Conservation (phyloP, 2,888 invertebrate genomes). For the Polylopha cassiicola region DNA sequence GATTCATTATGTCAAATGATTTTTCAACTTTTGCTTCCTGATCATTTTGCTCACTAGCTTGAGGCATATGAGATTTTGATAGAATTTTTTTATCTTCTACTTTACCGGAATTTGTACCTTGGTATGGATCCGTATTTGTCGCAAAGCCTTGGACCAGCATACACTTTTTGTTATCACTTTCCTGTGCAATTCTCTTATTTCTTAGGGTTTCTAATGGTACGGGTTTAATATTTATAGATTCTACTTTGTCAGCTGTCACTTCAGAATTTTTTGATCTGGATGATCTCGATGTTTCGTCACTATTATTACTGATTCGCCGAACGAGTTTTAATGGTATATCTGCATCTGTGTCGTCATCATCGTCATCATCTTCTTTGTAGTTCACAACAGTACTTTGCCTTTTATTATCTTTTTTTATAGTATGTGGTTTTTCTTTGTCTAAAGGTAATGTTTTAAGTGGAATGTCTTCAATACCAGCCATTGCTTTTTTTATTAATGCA, state of each 20-base stretch:
- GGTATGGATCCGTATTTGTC: too few species aligned
- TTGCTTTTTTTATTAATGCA: constrained; percentile 65
- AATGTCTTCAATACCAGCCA: constrained; percentile 59
- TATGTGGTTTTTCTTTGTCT: constrained; percentile 28
- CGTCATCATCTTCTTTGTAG: constrained; percentile 1
- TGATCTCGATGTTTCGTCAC: constrained; percentile 26
- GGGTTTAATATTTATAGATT: constrained; percentile 1
- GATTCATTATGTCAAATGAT: constrained; percentile 63
- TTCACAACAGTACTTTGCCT: constrained; percentile 7
- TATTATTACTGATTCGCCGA: constrained; percentile 31
- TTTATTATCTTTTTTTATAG: constrained; percentile 15
- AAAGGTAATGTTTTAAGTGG: constrained; percentile 32
- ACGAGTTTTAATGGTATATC: constrained; percentile 35
- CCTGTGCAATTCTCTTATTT: constrained; percentile 25
- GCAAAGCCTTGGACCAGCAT: too few species aligned
- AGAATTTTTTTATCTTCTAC: too few species aligned
- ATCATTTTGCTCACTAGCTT: constrained; percentile 3
- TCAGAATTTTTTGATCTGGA: constrained; percentile 2
- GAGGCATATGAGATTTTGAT: too few species aligned
- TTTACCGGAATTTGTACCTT: too few species aligned
- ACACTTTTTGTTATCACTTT: too few species aligned
- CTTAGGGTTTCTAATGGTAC: constrained; percentile 5
- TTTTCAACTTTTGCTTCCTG: constrained; percentile 9
- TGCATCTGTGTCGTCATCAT: constrained; percentile 14
- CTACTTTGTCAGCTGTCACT: too few species aligned